Base-by-base conservation (phyloP, 2,797 vertebrate genomes). In the Phrynocephalus guinanensis region DNA sequence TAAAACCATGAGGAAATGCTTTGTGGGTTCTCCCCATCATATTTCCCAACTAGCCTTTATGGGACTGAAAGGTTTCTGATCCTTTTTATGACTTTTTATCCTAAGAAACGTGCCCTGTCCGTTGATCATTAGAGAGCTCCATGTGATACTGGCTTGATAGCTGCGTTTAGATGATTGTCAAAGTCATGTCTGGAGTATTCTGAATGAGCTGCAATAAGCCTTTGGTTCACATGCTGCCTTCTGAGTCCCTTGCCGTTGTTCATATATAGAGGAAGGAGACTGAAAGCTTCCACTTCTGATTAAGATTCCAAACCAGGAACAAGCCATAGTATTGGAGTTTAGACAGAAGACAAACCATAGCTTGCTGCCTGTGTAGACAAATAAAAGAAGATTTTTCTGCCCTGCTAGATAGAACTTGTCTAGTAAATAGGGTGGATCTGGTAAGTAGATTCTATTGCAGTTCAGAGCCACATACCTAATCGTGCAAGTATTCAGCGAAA, bases 1-100 rank as follows among this genome's bases (percentile, higher is more conserved):
- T 76, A 76, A 89, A 44, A 92, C 86, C 78, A 88, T 82, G 91
- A 71, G 88, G 86, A 84, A 30, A n/a, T 94, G 93, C 88, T 91
- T 8, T 60, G 0, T 16, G 33, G 6, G 2, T 63, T 60, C n/a
- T 66, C 33, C 18, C 44, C 73, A 78, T 22, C 38, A 24, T 71
- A 70, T 77, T 84, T 66, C 16, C 76, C 22, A 52, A 75, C 26
- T 72, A 7, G 60, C 24, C 22, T 84, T 84, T 84, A n/a, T 76
- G 15, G 18, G n/a, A 20, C 26, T 22, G 38, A 13, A 84, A 28
- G 9, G 38, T 72, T 44, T 38, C n/a, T 71, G 67, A 71, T 16
- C 22, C 83, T 75, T 28, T 28, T 75, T 30, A 30, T 10, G 24
- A 11, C 52, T 13, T 28, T 68, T 82, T 3, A 28, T 50, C 3